Base-by-base conservation (phyloP, 2,113 vertebrate species). In the Colaptes auratus region DNA sequence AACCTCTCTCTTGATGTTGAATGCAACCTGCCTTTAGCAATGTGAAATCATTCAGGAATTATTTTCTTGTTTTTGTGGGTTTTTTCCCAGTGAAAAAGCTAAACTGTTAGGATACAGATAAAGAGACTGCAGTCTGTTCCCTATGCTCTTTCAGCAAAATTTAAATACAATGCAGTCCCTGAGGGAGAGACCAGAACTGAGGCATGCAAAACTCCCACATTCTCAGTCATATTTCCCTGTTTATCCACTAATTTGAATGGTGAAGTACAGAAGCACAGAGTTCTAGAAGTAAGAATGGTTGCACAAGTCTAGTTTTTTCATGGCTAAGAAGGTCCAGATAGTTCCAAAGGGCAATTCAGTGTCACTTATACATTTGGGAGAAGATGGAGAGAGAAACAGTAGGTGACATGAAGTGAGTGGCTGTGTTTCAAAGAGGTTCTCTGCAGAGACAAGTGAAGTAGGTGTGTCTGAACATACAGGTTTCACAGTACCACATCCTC, bases 201-300 rank as follows among this genome's bases (percentile, higher is more conserved):
- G 48, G 53, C 65, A 93, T 65, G 79, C 69, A 67, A 80, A 86
- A 78, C 65, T 90, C 46, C 79, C 72, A 81, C 80, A 81, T 90
- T 85, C 88, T 81, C 20, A 59, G 44, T 33, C 15, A 17, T 67
- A 52, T 86, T 94, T 88, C 61, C 36, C 23, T 86, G 39, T 52
- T 24, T 83, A 56, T 36, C 42, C 82, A 70, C 36, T 81, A 78
- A 72, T 80, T 78, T 86, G 53, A 71, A 53, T 35, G n/a, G 80
- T 6, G 11, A 82, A 58, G 13, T 33, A 73, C 6, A 31, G 24
- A 83, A 80, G 8, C 23, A 58, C 42, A 65, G 17, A 44, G 53
- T 67, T 77, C 64, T 56, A 72, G 52, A 69, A 60, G 25, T 33
- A 91, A 81, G 80, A 93, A 67, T 2, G 7, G 28, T 70, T 67